Base-by-base conservation (phyloP, 1,140 invertebrate genomes). In the Ctenoplectra terminalis region DNA sequence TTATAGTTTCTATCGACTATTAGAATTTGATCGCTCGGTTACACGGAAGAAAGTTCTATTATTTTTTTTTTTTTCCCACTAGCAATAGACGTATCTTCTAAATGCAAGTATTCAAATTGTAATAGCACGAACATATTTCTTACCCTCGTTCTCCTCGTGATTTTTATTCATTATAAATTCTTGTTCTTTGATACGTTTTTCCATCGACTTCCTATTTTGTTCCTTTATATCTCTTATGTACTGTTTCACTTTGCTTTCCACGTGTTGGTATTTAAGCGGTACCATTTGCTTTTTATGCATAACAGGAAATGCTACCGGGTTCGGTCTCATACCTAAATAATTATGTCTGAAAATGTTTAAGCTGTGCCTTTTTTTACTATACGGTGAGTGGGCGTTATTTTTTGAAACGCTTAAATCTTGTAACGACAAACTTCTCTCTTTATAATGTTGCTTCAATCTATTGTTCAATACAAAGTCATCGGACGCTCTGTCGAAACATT, bases 191-290 rank as follows among this genome's bases (percentile, higher is more conserved):
- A 63, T 69, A 69, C 85, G 85, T 17, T 71, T 89, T 82, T 92
- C 84, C 34, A 75, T 31, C 0, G 90, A 90, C 20, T 77, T 71
- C 74, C 81, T 87, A 60, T 69, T 87, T 71, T 90, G 90, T 58
- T 90, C 84, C 61, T 91, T 89, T 48, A 93, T 90, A 52, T 89
- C 83, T n/a, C 74, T 75, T 67, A 94, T 93, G 50, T 94, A 93
- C 5, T 76, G 85, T 79, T 90, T 93, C 5, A 94, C 93, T 90
- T 91, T 93, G 71, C 92, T 94, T 74, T 89, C 43, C 43, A 93
- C 79, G 64, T 92, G 81, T 34, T 87, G 79, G 82, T 90, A 94
- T 63, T 80, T 87, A 43, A 48, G 11, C 34, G 77, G 46, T 31
- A 81, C 8, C 7, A 71, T 63, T 64, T 69, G 82, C 34, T 67